Conservation (phyloP, 2,113 vertebrate species). For the Chaenocephalus aceratus region DNA sequence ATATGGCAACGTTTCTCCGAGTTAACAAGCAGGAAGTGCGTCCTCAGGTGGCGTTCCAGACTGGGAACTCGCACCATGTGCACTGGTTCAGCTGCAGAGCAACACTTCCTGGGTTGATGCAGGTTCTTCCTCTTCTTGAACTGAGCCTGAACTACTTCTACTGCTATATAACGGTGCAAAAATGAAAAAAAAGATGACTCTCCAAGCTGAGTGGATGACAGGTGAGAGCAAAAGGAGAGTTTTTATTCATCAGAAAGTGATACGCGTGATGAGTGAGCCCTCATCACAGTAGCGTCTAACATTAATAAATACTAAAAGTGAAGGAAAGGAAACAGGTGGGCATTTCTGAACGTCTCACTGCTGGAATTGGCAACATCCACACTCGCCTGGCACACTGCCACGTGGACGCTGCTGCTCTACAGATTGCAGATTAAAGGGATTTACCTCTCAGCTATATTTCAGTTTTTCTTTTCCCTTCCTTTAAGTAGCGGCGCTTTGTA, state of each 20-base stretch:
- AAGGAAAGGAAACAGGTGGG: constrained; percentile 72
- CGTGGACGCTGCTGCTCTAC: constrained; percentile 5
- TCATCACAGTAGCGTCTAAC: constrained; percentile 43
- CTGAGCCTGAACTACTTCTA: constrained; percentile 6
- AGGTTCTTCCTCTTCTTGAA: constrained; percentile 15
- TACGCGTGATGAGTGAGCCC: constrained; percentile 53
- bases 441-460: not conserved
- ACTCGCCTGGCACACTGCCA: constrained; percentile 45
- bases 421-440: constrained; percentile 31
- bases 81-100: constrained; percentile 40
- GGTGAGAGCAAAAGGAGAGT: constrained; percentile 15
- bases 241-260: constrained; percentile 47
- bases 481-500: not conserved
- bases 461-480: constrained; percentile 4
- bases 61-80: not conserved
- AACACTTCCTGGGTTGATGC: constrained; percentile 22
- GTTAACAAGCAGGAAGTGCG: too few species aligned
- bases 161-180: constrained; percentile 12
- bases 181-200: constrained; percentile 24
- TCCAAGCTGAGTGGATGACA: constrained; percentile 29
- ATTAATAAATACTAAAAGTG: constrained; percentile 61
- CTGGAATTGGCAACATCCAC: constrained; percentile 40
- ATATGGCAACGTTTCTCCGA: too few species aligned
- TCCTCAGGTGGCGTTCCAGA: too few species aligned
- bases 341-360: constrained; percentile 60